A percentile compares a stretch with the other conserved stretches of the same genome.
Evolutionary conservation across 2,888 invertebrate genomes (phyloP).

Genomic region (Psylliodes chrysocephalus): DNA sequence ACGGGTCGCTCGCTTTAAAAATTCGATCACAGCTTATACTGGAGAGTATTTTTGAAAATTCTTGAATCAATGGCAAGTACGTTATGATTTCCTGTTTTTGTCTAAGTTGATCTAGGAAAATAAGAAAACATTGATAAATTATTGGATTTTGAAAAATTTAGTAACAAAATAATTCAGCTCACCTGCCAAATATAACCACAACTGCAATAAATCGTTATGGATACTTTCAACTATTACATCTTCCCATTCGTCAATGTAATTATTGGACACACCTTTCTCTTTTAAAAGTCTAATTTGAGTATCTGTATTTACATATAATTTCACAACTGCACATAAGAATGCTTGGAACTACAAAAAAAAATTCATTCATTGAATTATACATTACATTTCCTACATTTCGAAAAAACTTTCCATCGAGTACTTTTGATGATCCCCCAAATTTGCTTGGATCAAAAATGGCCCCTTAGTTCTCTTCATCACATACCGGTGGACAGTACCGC

Average conservation of each 20-base stretch:
- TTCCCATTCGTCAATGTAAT: slow-evolving; percentile 76
- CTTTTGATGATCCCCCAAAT: too few relatives aligned
- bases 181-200: slow-evolving; percentile 67
- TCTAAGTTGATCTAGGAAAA: slow-evolving; percentile 51
- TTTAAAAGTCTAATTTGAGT: slow-evolving; percentile 63
- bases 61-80: slow-evolving; percentile 55
- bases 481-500: too few relatives aligned
- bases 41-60: slow-evolving; percentile 53
- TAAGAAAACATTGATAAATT: neutral
- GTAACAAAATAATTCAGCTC: too few relatives aligned
- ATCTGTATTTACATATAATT: slow-evolving; percentile 66
- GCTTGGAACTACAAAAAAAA: slow-evolving; percentile 63
- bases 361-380: too few relatives aligned
- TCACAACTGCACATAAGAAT: slow-evolving; percentile 66
- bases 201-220: slow-evolving; percentile 65
- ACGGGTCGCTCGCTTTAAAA: slow-evolving; percentile 54
- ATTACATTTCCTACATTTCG: too few relatives aligned
- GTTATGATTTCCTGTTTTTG: slow-evolving; percentile 34
- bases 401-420: too few relatives aligned
- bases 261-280: slow-evolving; percentile 56
- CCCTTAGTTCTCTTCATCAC: too few relatives aligned
- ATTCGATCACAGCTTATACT: slow-evolving; percentile 51
- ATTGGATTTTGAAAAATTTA: too few relatives aligned
- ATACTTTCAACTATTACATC: slow-evolving; percentile 79
- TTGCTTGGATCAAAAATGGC: too few relatives aligned